These are phyloP conservation scores for Scolopax bukidnonensis DNA, from an alignment of 2,797 vertebrate species.

Conservation along the genomic window DNA sequence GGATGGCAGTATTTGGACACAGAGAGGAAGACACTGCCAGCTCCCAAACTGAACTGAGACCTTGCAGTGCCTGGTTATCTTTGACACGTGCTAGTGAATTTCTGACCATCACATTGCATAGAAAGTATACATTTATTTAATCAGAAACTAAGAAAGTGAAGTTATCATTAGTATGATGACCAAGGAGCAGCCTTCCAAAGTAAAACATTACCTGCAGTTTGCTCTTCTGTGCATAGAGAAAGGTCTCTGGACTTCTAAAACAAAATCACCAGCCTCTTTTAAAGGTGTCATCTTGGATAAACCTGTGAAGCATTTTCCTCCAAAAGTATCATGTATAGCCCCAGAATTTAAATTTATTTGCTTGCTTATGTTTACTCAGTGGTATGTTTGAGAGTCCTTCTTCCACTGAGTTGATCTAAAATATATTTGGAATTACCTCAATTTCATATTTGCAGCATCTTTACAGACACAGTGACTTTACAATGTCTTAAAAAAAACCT, in stretches of 20 bases:
- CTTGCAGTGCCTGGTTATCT: neutral
- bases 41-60: neutral
- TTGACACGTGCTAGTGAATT: neutral
- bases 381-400: neutral
- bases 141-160: neutral
- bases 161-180: neutral
- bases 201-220: neutral
- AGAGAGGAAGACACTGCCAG: neutral
- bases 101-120: neutral
- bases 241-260: neutral
- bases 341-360: neutral
- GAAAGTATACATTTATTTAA: neutral
- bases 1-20: neutral
- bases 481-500: neutral
- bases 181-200: neutral
- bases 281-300: neutral
- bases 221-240: neutral
- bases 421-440: neutral
- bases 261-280: neutral
- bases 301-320: neutral
- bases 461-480: neutral
- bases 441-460: neutral
- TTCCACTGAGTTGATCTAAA: neutral
- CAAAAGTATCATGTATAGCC: neutral
- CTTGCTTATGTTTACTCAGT: neutral